phyloP scores from a whole-genome alignment of 2,113 vertebrate genomes.

The Pomatostomus ruficeps region DNA sequence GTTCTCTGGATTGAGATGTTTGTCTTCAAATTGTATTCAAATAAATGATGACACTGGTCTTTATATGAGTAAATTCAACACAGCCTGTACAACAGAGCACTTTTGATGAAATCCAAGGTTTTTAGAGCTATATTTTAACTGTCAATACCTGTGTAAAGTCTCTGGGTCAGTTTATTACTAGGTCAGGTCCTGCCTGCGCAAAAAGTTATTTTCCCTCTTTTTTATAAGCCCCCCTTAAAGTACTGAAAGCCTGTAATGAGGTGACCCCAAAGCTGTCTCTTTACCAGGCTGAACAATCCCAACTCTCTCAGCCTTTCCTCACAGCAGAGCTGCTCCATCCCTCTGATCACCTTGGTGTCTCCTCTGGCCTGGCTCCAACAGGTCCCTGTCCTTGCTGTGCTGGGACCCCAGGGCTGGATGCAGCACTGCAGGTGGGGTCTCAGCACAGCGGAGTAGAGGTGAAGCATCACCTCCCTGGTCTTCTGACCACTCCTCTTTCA shows the following conservation, averaged over 20 bases:
- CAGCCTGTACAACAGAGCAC: fast-evolving
- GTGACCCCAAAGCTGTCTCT: neutral
- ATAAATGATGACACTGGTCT: neutral
- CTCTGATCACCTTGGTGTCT: neutral
- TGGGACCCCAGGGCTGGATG: neutral
- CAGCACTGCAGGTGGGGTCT: neutral
- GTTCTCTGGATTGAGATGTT: neutral
- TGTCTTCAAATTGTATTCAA: neutral
- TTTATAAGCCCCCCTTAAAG: neutral
- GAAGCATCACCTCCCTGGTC: neutral
- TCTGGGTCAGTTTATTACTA: neutral
- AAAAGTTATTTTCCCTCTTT: neutral
- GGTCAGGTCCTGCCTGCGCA: neutral
- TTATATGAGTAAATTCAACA: neutral
- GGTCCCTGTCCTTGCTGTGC: neutral
- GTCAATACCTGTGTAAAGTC: neutral
- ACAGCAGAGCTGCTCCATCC: neutral
- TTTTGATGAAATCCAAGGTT: neutral
- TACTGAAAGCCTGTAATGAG: neutral
- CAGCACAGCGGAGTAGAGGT: neutral
- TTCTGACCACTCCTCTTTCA: neutral
- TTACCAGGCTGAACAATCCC: neutral
- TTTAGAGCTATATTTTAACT: neutral
- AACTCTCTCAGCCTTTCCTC: neutral
- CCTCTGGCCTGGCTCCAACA: neutral